Evolutionary conservation across 2,888 invertebrate genomes (phyloP), one percentile per base, ranked within the genome.

Genomic region (Oeneis ivallda): DNA sequence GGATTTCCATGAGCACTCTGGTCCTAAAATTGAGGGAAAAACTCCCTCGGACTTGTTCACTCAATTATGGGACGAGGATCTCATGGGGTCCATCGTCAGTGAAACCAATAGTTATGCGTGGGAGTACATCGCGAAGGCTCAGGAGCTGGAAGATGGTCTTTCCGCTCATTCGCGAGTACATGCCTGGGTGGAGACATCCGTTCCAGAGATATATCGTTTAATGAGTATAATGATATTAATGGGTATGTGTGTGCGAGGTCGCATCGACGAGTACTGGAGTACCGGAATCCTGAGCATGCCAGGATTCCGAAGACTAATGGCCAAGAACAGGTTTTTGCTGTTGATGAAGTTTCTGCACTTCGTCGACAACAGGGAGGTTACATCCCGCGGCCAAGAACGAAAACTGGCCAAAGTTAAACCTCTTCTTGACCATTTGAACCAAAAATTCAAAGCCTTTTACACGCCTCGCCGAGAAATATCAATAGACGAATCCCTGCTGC

Each of bases 401-500:
- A 73, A 73, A 62, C 37, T 70, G 37, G 45, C 52, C 11, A 74
- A 73, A 67, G 60, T 73, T 49, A 47, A 37, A 9, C 65, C 68
- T 11, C 56, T 74, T 8, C 15, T 74, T 17, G 69, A 71, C 7
- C 69, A 72, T 50, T 63, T 62, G 19, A 73, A 72, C 54, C 39
- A 45, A n/a, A 73, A 71, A 62, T 72, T 74, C 53, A 10, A 34
- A 43, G 62, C 43, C n/a, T 8, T 62, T 10, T 71, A 69, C 32
- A 64, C 43, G 43, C 69, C 68, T 57, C 50, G 50, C 43, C 70
- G 62, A 65, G 56, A 57, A 53, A 19, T 73, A n/a, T 65, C 58
- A 26, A 60, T 74, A 56, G 73, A 74, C 64, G 73, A 75, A 50
- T 74, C 73, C 54, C 58, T 74, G 60, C 65, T 72, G 54, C 62